phyloP scores from a whole-genome alignment of 2,888 invertebrate genomes.

The Drosophila mimetica region DNA sequence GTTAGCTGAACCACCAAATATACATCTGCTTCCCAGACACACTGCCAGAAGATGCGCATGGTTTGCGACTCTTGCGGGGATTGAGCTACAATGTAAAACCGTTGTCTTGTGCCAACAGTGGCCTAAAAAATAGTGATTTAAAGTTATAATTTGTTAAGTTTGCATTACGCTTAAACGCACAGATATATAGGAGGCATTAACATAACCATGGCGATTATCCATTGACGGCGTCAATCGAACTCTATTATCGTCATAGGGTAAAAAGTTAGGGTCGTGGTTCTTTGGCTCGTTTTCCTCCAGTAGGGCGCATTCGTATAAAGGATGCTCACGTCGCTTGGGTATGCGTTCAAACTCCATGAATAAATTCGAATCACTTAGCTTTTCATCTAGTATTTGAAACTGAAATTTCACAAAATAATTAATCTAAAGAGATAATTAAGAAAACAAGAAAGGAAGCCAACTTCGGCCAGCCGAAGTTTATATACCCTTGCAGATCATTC shows the following conservation, averaged over 20 bases:
- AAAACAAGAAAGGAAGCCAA: too few relatives aligned
- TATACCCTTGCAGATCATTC: too few relatives aligned
- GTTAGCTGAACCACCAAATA: conserved; percentile 92
- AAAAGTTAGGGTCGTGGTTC: conserved; percentile 86
- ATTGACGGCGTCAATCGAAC: conserved; percentile 92
- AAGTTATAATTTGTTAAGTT: neutral
- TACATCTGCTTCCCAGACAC: conserved; percentile 95
- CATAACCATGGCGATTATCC: conserved; percentile 94
- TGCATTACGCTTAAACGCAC: conserved; percentile 83
- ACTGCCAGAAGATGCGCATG: conserved; percentile 91
- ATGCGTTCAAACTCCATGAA: conserved; percentile 94
- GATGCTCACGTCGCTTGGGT: conserved; percentile 89
- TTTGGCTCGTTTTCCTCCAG: conserved; percentile 88
- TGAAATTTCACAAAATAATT: neutral
- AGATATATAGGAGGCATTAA: conserved; percentile 96
- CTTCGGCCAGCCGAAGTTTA: too few relatives aligned
- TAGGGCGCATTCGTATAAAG: conserved; percentile 90
- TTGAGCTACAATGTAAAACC: conserved; percentile 91
- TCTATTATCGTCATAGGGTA: conserved; percentile 95
- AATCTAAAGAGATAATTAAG: neutral
- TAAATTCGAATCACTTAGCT: conserved; percentile 90
- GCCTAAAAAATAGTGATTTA: conserved; percentile 85
- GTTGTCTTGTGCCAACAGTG: conserved; percentile 91
- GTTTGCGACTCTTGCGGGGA: conserved; percentile 82
- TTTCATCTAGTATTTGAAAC: conserved; percentile 88